Conservation (phyloP, 2,113 vertebrate genomes). For the Calidris pugnax region DNA sequence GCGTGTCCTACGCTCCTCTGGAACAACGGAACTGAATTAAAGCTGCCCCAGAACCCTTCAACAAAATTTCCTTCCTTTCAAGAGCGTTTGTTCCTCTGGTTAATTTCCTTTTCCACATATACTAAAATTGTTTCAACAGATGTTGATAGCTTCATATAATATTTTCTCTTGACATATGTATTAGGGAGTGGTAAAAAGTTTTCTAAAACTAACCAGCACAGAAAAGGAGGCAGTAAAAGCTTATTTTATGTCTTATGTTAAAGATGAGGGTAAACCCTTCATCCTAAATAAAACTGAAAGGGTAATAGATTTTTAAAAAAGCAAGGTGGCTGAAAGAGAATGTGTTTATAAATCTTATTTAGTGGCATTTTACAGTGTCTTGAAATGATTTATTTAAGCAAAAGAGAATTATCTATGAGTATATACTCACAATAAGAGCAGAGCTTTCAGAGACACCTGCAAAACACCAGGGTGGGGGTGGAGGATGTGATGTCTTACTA, state of each 20-base stretch:
- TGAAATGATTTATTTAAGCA: not conserved
- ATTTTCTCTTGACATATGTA: not conserved
- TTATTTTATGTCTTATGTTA: not conserved
- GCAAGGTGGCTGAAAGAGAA: not conserved
- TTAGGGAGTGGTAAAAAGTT: not conserved
- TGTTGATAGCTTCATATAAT: not conserved
- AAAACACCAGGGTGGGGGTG: not conserved
- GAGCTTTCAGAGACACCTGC: not conserved
- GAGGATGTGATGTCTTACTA: not conserved
- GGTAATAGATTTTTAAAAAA: not conserved
- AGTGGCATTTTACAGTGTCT: not conserved
- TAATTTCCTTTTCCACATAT: constrained; percentile 56
- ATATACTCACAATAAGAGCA: not conserved
- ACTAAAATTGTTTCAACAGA: constrained; percentile 25
- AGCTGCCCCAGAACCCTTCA: not conserved
- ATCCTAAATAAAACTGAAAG: not conserved
- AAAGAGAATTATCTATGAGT: not conserved
- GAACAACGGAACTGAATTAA: constrained; percentile 52
- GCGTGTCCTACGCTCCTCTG: not conserved
- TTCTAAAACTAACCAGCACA: not conserved
- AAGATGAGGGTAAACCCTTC: not conserved
- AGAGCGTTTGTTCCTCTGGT: constrained; percentile 5
- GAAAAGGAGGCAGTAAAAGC: not conserved
- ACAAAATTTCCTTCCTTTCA: constrained; percentile 59
- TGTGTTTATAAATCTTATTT: not conserved